These are phyloP conservation scores for Mus pahari DNA, from an alignment of 2,113 vertebrate genomes.

Conservation along the genomic window DNA sequence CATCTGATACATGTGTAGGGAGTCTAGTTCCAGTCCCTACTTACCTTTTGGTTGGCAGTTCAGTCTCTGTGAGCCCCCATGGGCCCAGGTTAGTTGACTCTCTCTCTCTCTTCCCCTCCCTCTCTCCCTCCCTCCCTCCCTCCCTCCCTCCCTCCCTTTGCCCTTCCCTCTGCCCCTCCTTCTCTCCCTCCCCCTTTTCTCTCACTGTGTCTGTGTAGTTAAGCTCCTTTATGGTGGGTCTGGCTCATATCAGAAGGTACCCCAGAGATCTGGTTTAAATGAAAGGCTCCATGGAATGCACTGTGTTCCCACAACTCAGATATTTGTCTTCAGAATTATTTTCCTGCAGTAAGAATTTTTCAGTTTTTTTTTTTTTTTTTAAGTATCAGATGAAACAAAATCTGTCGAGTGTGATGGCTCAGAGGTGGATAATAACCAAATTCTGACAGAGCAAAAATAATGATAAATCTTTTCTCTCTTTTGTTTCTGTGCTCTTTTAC, in stretches of 20 bases:
- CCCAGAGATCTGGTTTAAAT: background rate
- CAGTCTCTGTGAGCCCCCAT: too few relatives aligned
- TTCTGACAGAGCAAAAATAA: constrained; percentile 4
- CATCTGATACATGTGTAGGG: too few relatives aligned
- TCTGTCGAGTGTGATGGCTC: background rate
- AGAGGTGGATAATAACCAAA: constrained; percentile 33
- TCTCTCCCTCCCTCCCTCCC: background rate
- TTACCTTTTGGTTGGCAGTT: too few relatives aligned
- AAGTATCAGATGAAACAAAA: constrained; percentile 32
- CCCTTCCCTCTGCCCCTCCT: too few relatives aligned
- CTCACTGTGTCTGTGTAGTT: background rate
- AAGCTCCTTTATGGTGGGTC: background rate
- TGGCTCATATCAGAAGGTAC: background rate
- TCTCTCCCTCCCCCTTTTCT: too few relatives aligned
- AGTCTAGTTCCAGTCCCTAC: too few relatives aligned
- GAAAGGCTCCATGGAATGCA: background rate
- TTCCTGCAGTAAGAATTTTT: constrained; percentile 10
- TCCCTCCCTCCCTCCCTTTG: background rate
- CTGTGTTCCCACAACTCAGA: background rate
- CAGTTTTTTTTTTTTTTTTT: background rate
- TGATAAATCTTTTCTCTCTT: background rate
- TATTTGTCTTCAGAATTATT: background rate
- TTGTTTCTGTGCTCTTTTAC: constrained; percentile 31
- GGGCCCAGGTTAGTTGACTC: too few relatives aligned
- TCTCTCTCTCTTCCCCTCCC: background rate